Conservation (phyloP, 2,888 invertebrate species). For the Clepsis dumicolana region DNA sequence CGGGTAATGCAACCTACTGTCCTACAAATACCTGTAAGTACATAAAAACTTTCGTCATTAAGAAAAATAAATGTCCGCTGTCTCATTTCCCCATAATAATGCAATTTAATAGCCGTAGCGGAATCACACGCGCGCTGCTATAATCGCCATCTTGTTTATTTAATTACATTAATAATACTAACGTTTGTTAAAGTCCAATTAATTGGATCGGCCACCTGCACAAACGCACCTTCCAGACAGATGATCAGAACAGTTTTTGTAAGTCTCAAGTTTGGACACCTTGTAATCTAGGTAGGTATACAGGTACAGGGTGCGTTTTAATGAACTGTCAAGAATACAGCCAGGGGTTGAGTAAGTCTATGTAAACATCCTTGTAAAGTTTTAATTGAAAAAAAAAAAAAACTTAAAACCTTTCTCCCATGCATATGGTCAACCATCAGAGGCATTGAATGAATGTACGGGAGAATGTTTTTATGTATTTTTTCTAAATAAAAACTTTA, state of each 20-base stretch:
- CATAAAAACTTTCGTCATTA: neutral
- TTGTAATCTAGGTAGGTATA: constrained; percentile 24
- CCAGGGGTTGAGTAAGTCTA: no score
- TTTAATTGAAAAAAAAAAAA: no score
- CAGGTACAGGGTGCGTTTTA: no score
- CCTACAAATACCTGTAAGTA: neutral
- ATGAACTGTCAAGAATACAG: no score
- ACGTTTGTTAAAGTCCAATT: constrained; percentile 49
- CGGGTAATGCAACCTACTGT: neutral
- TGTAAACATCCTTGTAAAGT: no score
- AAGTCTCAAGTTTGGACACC: constrained; percentile 24
- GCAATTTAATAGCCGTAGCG: constrained; percentile 15
- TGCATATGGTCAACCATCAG: no score
- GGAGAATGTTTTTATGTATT: no score
- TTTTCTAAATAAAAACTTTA: no score
- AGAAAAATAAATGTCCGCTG: constrained; percentile 19
- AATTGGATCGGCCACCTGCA: constrained; percentile 57
- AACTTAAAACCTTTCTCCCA: no score
- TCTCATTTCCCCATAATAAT: constrained; percentile 24
- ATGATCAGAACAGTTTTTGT: constrained; percentile 53
- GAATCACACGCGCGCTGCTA: constrained; percentile 16
- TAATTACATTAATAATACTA: constrained; percentile 40
- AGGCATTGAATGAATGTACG: no score
- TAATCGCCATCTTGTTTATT: neutral
- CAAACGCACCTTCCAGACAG: constrained; percentile 57